Conservation (phyloP, 2,797 vertebrate genomes). For the Lagorchestes hirsutus region DNA sequence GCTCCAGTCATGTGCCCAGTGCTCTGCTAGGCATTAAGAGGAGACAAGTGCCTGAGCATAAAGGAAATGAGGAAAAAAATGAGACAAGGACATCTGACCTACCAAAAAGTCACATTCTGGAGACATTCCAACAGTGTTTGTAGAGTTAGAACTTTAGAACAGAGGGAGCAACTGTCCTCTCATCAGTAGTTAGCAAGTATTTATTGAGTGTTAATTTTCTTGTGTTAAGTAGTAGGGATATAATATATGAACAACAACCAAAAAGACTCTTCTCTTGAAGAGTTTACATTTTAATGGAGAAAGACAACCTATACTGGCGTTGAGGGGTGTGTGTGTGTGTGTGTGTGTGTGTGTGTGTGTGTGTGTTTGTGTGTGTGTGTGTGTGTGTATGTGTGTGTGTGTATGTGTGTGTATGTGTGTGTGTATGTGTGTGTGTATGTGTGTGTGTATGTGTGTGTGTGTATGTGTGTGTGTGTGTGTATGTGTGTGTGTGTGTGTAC, state of each 20-base stretch:
- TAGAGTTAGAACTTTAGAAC: neutral
- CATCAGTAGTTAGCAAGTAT: neutral
- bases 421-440: no score
- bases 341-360: no score
- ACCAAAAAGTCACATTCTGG: neutral
- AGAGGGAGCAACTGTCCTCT: neutral
- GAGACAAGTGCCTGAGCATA: neutral
- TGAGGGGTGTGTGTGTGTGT: no score
- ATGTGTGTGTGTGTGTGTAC: no score
- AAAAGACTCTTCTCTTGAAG: neutral
- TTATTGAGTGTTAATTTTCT: neutral
- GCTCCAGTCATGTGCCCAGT: neutral
- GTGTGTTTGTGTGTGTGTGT: no score
- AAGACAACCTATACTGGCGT: no score
- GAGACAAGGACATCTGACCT: neutral
- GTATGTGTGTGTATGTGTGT: no score
- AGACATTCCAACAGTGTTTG: neutral
- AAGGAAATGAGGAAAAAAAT: neutral
- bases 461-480: no score
- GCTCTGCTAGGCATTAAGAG: neutral
- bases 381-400: no score
- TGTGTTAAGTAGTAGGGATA: neutral
- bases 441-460: no score
- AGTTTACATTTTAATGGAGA: neutral
- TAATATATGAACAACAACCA: neutral